Evolutionary conservation across 2,113 vertebrate genomes (phyloP).

Genomic region (Cathartes aura): DNA sequence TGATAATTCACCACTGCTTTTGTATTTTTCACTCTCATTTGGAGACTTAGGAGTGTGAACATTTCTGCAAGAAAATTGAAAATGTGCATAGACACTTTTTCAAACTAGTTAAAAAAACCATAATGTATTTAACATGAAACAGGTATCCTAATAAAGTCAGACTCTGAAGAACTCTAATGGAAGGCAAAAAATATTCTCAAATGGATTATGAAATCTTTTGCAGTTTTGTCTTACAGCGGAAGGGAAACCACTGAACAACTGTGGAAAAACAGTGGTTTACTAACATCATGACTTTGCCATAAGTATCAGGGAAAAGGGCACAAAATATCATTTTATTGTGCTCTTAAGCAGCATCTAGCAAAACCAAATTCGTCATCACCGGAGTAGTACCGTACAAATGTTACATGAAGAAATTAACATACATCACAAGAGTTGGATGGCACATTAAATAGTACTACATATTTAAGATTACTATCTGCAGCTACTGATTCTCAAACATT

Average conservation of each 20-base stretch:
- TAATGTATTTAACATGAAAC: slow-evolving; percentile 29
- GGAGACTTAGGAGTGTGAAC: not conserved
- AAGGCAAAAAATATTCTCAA: slow-evolving; percentile 42
- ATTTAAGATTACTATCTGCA: not conserved
- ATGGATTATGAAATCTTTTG: slow-evolving; percentile 23
- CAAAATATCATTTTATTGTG: not conserved
- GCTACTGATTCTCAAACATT: not conserved
- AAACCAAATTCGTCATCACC: not conserved
- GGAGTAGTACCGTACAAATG: not conserved
- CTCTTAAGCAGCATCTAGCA: not conserved
- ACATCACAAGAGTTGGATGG: not conserved
- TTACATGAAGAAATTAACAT: not conserved
- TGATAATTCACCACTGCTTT: slow-evolving; percentile 2
- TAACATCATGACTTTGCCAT: not conserved
- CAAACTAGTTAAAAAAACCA: slow-evolving; percentile 13
- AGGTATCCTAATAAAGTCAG: slow-evolving; percentile 1
- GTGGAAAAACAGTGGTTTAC: not conserved
- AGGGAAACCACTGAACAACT: slow-evolving; percentile 9
- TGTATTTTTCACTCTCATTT: slow-evolving; percentile 28
- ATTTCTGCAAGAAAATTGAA: slow-evolving; percentile 29
- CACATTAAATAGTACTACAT: not conserved
- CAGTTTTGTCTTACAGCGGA: not conserved
- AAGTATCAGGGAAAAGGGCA: not conserved
- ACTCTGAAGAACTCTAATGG: slow-evolving; percentile 27
- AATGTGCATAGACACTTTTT: slow-evolving; percentile 4